These are phyloP conservation scores for Muricea muricata DNA, from an alignment of 92 coral and sea anemone genomes.

Conservation along the genomic window DNA sequence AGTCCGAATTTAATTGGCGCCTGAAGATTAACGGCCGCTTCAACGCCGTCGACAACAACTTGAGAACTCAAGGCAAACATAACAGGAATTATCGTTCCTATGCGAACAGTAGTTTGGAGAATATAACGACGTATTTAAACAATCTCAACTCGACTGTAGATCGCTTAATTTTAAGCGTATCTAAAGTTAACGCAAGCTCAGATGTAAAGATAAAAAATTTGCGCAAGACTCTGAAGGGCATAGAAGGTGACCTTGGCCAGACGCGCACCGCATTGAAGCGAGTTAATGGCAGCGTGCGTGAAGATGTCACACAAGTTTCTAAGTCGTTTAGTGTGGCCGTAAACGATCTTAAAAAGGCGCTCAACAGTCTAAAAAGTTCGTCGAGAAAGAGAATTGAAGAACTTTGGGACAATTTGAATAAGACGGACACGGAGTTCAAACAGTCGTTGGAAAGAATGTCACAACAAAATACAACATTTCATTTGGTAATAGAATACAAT, in stretches of 20 bases:
- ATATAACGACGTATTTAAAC: not conserved
- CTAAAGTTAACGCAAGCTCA: not conserved
- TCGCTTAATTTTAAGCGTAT: not conserved
- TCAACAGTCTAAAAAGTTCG: not conserved
- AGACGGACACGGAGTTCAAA: not conserved
- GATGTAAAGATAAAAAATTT: not conserved
- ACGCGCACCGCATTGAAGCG: not conserved
- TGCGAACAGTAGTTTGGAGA: not conserved
- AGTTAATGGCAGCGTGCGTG: not conserved
- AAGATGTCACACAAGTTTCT: not conserved
- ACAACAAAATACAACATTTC: constrained; percentile 6
- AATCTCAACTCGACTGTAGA: not conserved
- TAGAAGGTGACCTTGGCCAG: not conserved
- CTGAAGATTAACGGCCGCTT: not conserved
- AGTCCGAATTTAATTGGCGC: not conserved
- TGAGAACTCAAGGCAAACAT: not conserved
- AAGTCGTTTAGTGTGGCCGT: not conserved
- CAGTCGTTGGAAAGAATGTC: not conserved
- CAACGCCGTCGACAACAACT: not conserved
- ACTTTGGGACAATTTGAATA: constrained; percentile 8
- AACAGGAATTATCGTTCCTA: not conserved
- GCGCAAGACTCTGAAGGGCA: not conserved
- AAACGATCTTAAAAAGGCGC: not conserved
- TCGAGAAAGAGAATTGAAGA: not conserved
- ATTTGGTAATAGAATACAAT: not conserved